phyloP scores from a whole-genome alignment of 92 coral and sea anemone species.

The Porites cylindrica region DNA sequence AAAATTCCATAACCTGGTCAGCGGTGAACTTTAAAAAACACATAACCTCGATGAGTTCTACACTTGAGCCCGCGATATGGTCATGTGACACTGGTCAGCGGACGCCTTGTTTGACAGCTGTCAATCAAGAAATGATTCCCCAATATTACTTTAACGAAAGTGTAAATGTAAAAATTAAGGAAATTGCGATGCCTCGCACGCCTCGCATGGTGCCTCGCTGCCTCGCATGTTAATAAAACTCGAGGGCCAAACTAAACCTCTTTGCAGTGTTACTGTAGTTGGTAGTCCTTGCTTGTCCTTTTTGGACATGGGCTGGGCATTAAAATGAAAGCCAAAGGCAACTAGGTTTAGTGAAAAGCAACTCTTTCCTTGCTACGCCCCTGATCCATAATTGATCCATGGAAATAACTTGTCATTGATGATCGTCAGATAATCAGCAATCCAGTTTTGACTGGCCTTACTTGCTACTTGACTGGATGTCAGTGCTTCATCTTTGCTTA shows the following conservation, averaged over 20 bases:
- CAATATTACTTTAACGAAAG: conserved; percentile 16
- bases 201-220: not conserved
- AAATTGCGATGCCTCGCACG: too few relatives aligned
- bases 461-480: too few relatives aligned
- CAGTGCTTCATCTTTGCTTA: too few relatives aligned
- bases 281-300: not conserved
- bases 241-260: not conserved
- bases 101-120: not conserved
- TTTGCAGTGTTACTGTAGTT: not conserved
- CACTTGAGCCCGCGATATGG: not conserved
- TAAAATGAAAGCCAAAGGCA: not conserved
- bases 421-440: too few relatives aligned
- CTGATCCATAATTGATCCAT: too few relatives aligned
- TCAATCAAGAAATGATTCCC: conserved; percentile 15
- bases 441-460: too few relatives aligned
- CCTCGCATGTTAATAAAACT: not conserved
- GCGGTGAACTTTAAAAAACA: conserved; percentile 16
- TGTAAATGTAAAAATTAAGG: conserved; percentile 11
- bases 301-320: conserved; percentile 8
- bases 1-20: conserved; percentile 21
- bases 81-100: too few relatives aligned
- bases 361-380: too few relatives aligned
- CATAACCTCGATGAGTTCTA: conserved; percentile 16
- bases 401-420: too few relatives aligned
- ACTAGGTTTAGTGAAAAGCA: not conserved